phyloP scores from a whole-genome alignment of 1,140 invertebrate species.

The Panagrolaimus sp. region DNA sequence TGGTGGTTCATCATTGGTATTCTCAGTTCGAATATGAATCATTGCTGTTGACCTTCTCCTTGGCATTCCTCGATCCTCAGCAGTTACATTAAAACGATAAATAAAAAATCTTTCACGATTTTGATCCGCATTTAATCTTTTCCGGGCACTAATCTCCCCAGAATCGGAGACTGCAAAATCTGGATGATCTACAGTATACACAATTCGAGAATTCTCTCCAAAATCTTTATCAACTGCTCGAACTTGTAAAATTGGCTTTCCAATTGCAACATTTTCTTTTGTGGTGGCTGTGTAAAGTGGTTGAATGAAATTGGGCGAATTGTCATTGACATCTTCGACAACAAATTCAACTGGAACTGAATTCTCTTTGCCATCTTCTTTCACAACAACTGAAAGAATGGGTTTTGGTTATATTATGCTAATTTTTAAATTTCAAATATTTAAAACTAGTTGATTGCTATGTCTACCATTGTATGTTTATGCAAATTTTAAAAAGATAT shows the following conservation, averaged over 20 bases:
- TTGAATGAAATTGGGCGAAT: constrained; percentile 76
- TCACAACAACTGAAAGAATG: constrained; percentile 42
- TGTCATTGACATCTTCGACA: constrained; percentile 81
- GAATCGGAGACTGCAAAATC: constrained; percentile 49
- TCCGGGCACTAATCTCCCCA: constrained; percentile 45
- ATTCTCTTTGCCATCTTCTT: constrained; percentile 42
- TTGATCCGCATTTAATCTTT: constrained; percentile 51
- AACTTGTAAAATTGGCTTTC: constrained; percentile 49
- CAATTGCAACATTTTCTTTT: constrained; percentile 69
- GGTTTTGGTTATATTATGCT: background rate
- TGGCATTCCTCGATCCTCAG: constrained; percentile 80
- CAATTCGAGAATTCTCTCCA: constrained; percentile 43
- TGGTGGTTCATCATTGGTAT: constrained; percentile 53
- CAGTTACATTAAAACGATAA: constrained; percentile 75
- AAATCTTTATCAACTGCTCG: constrained; percentile 47
- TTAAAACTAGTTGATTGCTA: background rate
- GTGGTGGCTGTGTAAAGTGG: constrained; percentile 73
- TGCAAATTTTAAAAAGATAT: constrained; percentile 5
- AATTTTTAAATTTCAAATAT: background rate
- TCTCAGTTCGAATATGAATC: constrained; percentile 52
- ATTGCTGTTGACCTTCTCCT: constrained; percentile 10
- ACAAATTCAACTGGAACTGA: constrained; percentile 67
- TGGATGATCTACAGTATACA: constrained; percentile 45
- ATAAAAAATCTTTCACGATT: constrained; percentile 46
- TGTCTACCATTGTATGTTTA: constrained; percentile 14